Conservation (phyloP, 2,888 invertebrate genomes). For the Deilephila elpenor region DNA sequence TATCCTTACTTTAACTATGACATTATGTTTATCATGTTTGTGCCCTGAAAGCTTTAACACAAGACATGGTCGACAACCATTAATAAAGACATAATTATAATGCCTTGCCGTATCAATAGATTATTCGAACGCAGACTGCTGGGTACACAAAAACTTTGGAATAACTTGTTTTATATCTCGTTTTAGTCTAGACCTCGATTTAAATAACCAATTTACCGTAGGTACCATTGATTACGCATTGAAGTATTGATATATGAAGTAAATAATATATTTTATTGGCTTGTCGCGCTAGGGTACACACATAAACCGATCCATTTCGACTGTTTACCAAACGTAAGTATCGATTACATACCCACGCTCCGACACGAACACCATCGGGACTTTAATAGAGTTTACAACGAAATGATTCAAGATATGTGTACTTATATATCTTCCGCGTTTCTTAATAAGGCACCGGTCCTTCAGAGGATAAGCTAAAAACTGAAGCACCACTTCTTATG, state of each 20-base stretch:
- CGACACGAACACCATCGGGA: conserved; percentile 1
- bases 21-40: no score
- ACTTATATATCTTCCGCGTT: neutral
- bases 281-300: neutral
- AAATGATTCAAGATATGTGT: neutral
- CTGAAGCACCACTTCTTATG: conserved; percentile 12
- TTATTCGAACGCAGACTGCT: no score
- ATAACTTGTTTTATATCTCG: neutral
- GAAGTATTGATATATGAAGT: neutral
- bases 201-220: neutral
- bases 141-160: neutral
- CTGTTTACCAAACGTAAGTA: conserved; percentile 9
- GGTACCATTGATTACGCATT: neutral
- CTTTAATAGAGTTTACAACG: neutral
- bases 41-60: no score
- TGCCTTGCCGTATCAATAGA: no score
- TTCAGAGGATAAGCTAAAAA: neutral
- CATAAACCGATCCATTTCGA: neutral
- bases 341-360: conserved; percentile 7
- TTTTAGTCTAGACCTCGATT: neutral
- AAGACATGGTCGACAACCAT: no score
- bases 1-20: no score
- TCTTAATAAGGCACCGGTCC: conserved; percentile 1
- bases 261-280: conserved; percentile 8
- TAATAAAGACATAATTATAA: no score